phyloP scores from a whole-genome alignment of 1,140 invertebrate genomes.

The Chlorops oryzae region DNA sequence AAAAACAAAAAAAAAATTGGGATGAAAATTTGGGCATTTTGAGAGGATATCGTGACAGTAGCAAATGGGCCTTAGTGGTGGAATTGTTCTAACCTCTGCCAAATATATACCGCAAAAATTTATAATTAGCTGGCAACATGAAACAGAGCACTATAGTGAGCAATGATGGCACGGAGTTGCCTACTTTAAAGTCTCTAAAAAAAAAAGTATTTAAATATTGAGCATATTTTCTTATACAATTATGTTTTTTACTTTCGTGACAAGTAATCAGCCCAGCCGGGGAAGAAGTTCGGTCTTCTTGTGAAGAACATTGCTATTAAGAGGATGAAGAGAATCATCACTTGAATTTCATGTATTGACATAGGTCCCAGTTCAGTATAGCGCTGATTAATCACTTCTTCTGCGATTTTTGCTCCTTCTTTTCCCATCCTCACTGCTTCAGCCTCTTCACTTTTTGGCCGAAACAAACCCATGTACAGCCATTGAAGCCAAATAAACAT shows the following conservation, averaged over 20 bases:
- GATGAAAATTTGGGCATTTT: conserved; percentile 66
- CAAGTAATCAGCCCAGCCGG: conserved; percentile 12
- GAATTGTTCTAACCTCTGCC: conserved; percentile 55
- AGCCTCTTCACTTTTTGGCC: conserved; percentile 48
- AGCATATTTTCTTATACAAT: not conserved
- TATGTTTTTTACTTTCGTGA: conserved; percentile 3
- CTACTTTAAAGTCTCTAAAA: no score
- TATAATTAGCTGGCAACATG: conserved; percentile 65
- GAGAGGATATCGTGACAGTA: conserved; percentile 46
- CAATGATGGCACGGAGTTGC: conserved; percentile 72
- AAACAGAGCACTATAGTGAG: conserved; percentile 69
- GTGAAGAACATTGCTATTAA: conserved; percentile 80
- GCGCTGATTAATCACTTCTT: conserved; percentile 58
- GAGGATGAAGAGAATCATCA: conserved; percentile 65
- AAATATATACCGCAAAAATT: conserved; percentile 60
- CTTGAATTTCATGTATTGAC: conserved; percentile 69
- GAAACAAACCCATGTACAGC: conserved; percentile 64
- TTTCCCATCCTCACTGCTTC: conserved; percentile 48
- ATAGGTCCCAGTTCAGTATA: conserved; percentile 67
- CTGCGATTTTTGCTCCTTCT: conserved; percentile 54
- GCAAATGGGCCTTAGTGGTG: not conserved
- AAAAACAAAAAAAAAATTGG: conserved; percentile 71
- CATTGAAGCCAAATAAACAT: conserved; percentile 65
- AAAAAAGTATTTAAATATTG: conserved; percentile 4
- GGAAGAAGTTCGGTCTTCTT: conserved; percentile 57